Conservation (phyloP, 1,140 invertebrate species). For the Grapholita molesta region DNA sequence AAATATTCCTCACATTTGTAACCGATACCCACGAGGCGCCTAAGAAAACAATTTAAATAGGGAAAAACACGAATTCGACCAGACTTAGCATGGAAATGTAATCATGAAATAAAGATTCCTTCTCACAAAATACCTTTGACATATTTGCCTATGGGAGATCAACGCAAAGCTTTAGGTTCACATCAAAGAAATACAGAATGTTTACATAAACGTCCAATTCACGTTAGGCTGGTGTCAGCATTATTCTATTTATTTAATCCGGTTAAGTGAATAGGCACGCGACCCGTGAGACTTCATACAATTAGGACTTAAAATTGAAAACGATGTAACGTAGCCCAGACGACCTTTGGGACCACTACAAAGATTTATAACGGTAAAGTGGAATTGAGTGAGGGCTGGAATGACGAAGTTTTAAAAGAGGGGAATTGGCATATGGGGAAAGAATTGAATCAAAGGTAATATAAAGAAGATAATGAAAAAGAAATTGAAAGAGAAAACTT, state of each 20-base stretch:
- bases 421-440: not conserved
- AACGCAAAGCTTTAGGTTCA: not conserved
- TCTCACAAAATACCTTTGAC: not conserved
- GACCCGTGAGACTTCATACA: constrained; percentile 1
- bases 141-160: constrained; percentile 9
- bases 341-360: not conserved
- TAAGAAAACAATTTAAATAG: not conserved
- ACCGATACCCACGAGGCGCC: not conserved
- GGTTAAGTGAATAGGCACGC: not conserved
- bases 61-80: not conserved
- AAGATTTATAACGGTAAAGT: not conserved
- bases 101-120: not conserved
- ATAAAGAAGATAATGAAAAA: not conserved
- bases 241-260: constrained; percentile 12
- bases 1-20: not conserved
- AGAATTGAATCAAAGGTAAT: not conserved
- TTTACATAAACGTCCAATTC: constrained; percentile 6
- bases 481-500: not conserved
- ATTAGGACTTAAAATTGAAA: constrained; percentile 13
- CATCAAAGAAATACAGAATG: constrained; percentile 5
- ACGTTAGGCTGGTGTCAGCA: not conserved
- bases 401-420: not conserved
- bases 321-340: not conserved
- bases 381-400: not conserved
- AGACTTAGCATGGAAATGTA: not conserved